Evolutionary conservation across 2,113 vertebrate genomes (phyloP).

Genomic region (Verasper variegatus): DNA sequence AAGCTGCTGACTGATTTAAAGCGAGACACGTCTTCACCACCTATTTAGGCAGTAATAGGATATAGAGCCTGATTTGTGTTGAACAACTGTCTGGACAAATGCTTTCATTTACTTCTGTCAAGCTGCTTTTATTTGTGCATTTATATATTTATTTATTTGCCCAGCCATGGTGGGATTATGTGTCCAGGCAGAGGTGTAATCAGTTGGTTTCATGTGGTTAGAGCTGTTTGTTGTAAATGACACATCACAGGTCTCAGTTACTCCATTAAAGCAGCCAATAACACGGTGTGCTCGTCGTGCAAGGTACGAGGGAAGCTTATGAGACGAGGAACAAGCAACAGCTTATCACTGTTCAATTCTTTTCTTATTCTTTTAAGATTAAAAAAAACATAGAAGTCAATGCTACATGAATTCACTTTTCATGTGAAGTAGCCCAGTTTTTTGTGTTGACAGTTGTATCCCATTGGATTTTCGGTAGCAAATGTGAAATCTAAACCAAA

Average conservation of each 20-base stretch:
- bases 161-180: conserved; percentile 33
- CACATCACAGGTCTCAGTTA: conserved; percentile 51
- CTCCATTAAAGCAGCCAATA: conserved; percentile 36
- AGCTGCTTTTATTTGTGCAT: conserved; percentile 41
- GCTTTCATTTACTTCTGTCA: conserved; percentile 51
- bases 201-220: conserved; percentile 52
- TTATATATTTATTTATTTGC: conserved; percentile 58
- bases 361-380: background rate
- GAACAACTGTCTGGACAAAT: conserved; percentile 55
- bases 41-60: conserved; percentile 71
- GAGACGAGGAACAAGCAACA: conserved; percentile 30
- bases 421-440: too few relatives aligned
- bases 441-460: too few relatives aligned
- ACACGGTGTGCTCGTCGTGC: conserved; percentile 7
- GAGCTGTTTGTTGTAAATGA: conserved; percentile 53
- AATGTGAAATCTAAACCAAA: too few relatives aligned
- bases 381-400: background rate
- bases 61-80: conserved; percentile 65
- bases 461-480: too few relatives aligned
- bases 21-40: conserved; percentile 56
- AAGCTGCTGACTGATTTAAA: conserved; percentile 52
- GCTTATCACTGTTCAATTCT: conserved; percentile 6
- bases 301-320: conserved; percentile 4
- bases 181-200: conserved; percentile 54
- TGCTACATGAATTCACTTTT: too few relatives aligned